These are phyloP conservation scores for Esox masquinongy DNA, from an alignment of 2,797 vertebrate genomes.

Conservation along the genomic window DNA sequence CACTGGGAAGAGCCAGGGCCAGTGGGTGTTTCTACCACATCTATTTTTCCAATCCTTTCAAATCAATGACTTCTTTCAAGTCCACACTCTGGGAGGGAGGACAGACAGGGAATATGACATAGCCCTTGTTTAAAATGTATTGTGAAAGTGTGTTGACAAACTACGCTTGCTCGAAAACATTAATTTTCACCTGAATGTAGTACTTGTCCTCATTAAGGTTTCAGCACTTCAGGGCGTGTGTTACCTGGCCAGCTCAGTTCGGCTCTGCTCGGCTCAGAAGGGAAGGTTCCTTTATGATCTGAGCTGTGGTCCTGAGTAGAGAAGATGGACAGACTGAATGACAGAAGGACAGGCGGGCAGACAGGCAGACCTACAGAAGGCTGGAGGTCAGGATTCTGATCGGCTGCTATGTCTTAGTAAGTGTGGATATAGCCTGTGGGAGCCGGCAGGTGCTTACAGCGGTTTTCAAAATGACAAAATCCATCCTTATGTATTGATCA, in stretches of 20 bases:
- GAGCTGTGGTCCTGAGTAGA: background rate
- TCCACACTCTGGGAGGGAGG: background rate
- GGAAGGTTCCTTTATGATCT: background rate
- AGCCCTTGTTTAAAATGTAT: background rate
- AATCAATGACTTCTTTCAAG: background rate
- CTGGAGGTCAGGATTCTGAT: background rate
- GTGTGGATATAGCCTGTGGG: background rate
- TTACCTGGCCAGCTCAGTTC: background rate
- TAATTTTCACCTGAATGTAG: background rate
- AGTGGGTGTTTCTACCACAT: background rate
- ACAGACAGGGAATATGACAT: background rate
- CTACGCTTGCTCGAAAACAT: background rate
- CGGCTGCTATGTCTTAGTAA: background rate
- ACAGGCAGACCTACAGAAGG: background rate
- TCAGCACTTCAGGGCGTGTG: background rate
- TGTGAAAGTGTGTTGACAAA: background rate
- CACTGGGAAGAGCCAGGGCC: background rate
- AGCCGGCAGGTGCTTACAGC: constrained; percentile 69
- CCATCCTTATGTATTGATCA: constrained; percentile 81
- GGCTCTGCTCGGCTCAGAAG: background rate
- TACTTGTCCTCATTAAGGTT: background rate
- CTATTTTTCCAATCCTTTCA: background rate
- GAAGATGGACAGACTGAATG: background rate
- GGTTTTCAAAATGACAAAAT: constrained; percentile 82
- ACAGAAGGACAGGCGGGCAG: background rate